Evolutionary conservation across 2,888 invertebrate genomes (phyloP).

Genomic region (Drosophila nr. medialis): DNA sequence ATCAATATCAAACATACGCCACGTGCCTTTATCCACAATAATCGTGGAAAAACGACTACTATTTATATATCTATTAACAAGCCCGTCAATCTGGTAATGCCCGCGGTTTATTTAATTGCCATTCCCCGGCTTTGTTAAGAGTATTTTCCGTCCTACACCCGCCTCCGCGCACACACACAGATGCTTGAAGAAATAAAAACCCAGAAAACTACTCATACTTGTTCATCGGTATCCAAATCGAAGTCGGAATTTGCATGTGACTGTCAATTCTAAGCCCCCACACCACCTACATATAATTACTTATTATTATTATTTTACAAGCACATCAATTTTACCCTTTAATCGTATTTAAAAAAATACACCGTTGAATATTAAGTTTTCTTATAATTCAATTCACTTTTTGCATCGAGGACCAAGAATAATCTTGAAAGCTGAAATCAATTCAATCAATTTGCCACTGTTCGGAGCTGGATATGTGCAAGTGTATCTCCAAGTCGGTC

Average conservation of each 20-base stretch:
- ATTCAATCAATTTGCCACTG: neutral
- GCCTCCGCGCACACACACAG: neutral
- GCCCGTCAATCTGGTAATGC: neutral
- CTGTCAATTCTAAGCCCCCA: slow-evolving; percentile 47
- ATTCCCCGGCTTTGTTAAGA: neutral
- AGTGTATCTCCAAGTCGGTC: neutral
- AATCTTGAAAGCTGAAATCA: neutral
- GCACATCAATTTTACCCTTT: neutral
- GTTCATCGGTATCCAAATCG: neutral
- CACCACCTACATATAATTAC: neutral
- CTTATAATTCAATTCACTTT: neutral
- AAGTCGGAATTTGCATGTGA: slow-evolving; percentile 55
- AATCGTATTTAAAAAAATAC: neutral
- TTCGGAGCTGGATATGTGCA: neutral
- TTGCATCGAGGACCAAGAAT: neutral
- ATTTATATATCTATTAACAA: neutral
- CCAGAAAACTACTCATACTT: neutral
- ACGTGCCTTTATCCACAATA: neutral
- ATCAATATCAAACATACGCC: slow-evolving; percentile 26
- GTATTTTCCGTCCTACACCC: neutral
- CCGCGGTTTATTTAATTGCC: neutral
- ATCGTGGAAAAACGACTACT: neutral
- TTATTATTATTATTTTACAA: no score
- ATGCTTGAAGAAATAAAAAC: neutral
- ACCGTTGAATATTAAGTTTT: neutral